Base-by-base conservation (phyloP, 2,888 invertebrate species). In the Pachymerium ferrugineum region DNA sequence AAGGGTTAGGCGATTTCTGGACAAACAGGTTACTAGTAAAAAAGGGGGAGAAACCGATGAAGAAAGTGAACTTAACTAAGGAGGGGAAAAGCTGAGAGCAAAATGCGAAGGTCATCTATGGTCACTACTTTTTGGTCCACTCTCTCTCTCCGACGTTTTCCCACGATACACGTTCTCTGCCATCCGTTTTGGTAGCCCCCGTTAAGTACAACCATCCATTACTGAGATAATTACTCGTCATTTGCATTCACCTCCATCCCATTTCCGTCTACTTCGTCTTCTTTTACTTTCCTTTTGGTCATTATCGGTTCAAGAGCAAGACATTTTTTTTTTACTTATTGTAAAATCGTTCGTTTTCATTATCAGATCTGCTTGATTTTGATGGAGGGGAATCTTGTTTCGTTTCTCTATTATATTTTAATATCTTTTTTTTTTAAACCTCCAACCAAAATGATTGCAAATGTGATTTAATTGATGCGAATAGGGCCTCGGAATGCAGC, bases 1-100 rank as follows among this genome's bases (percentile, higher is more conserved):
- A 71, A 71, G 71, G 71, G 71, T 38, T 71, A 71, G 33, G 35
- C 38, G 38, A 38, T 38, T 38, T 71, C 71, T 71, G 71, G 71
- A 71, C 71, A 71, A 71, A 71, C 71, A 71, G 71, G 71, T 71
- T 71, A 38, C 71, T 22, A 29, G 31, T 29, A 33, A 69, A 69
- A 69, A 33, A 22, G 70, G 68, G 70, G 70, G 33, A 69, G 70
- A 69, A 69, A 33, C 19, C 31, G 70, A 69, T 33, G 70, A 62
- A 62, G 70, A 33, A 33, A 33, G 70, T 69, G 70, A 33, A 69
- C 70, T 62, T 62, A 62, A 62, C 62, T 62, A 33, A 69, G 70
- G 70, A 16, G n/a, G 33, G 31, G 19, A 69, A 19, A 33, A 16
- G 30, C 16, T 33, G 70, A 33, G 70, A 19, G 70, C 19, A 38